These are phyloP conservation scores for Chrysodeixis includens DNA, from an alignment of 2,888 invertebrate species.

Conservation along the genomic window DNA sequence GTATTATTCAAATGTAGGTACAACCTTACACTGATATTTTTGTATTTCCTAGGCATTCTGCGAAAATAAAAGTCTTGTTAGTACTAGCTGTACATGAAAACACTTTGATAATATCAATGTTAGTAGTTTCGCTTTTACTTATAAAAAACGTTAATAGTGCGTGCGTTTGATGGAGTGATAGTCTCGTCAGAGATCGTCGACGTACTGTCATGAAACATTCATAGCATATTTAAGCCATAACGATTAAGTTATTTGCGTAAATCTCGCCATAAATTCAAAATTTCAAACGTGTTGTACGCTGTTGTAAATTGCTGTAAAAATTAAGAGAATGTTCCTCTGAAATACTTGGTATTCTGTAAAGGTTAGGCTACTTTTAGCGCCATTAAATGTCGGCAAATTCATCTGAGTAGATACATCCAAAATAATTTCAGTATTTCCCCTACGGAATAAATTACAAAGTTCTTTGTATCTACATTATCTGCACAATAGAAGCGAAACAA, in stretches of 20 bases:
- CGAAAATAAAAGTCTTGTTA: constrained; percentile 6
- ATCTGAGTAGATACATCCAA: background rate
- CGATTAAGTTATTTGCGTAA: no score
- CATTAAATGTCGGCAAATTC: background rate
- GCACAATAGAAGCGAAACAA: background rate
- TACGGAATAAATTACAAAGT: background rate
- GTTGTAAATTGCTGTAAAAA: background rate
- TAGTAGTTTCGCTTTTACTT: constrained; percentile 30
- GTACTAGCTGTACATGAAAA: background rate
- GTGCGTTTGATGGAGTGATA: constrained; percentile 27
- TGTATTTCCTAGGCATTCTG: constrained; percentile 11
- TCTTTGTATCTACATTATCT: background rate
- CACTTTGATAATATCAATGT: constrained; percentile 14
- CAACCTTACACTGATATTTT: constrained; percentile 25
- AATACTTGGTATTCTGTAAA: background rate
- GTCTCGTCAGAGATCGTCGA: constrained; percentile 13
- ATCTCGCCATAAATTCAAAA: background rate
- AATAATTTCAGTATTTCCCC: background rate
- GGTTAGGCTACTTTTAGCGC: background rate
- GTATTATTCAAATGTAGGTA: constrained; percentile 19
- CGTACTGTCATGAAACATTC: constrained; percentile 14
- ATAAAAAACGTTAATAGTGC: constrained; percentile 26
- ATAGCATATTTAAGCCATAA: constrained; percentile 9
- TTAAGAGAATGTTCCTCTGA: background rate
- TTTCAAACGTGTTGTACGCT: background rate